phyloP scores from a whole-genome alignment of 2,113 vertebrate species.

The Oreochromis spilurus region DNA sequence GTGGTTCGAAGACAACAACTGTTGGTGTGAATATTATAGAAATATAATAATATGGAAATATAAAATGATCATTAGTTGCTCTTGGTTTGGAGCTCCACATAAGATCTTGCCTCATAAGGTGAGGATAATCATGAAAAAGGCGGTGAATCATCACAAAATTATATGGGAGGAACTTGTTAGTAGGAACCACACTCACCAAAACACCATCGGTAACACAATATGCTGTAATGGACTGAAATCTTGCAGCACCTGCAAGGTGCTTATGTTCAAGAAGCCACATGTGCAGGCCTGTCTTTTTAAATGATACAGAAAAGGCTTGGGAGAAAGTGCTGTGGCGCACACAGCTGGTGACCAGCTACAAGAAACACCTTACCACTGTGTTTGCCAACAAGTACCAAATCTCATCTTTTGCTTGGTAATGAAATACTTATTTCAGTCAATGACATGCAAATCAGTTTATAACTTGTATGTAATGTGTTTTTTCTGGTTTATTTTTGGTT shows the following conservation, averaged over 20 bases:
- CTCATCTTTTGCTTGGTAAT: background rate
- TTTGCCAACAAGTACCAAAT: background rate
- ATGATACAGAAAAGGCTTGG: background rate
- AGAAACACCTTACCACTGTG: background rate
- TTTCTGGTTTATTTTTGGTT: background rate
- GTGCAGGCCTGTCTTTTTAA: background rate
- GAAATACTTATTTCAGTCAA: background rate
- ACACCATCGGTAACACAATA: background rate
- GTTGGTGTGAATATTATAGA: fast-evolving
- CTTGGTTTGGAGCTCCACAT: background rate
- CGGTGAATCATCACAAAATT: background rate
- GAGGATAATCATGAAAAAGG: background rate
- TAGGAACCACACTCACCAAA: background rate
- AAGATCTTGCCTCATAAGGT: background rate
- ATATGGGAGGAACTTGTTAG: background rate
- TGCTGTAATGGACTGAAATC: background rate
- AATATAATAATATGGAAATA: background rate
- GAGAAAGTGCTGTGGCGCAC: background rate
- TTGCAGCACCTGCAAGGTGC: background rate
- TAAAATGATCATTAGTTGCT: background rate
- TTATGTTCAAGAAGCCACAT: background rate
- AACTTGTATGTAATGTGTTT: background rate
- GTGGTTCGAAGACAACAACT: background rate
- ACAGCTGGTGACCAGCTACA: fast-evolving
- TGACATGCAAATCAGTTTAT: background rate